phyloP scores from a whole-genome alignment of 1,140 invertebrate genomes.

The Delia radicum region DNA sequence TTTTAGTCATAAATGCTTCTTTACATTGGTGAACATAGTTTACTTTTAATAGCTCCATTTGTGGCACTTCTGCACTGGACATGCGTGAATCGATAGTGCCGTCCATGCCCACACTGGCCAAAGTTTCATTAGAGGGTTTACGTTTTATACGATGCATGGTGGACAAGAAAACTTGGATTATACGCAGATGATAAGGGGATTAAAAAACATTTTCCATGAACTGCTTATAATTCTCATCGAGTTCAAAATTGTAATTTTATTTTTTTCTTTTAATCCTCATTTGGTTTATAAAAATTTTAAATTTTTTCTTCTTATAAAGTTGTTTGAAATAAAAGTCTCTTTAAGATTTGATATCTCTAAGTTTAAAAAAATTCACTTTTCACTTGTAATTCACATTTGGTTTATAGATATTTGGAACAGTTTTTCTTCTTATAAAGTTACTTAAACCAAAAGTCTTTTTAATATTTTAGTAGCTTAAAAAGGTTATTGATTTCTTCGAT shows the following conservation, averaged over 20 bases:
- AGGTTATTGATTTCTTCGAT: too few relatives aligned
- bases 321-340: too few relatives aligned
- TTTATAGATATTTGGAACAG: background rate
- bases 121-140: slow-evolving; percentile 29
- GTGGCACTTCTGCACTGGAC: slow-evolving; percentile 41
- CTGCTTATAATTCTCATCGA: too few relatives aligned
- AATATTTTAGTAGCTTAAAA: too few relatives aligned
- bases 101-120: slow-evolving; percentile 33
- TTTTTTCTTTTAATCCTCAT: background rate
- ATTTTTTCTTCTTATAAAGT: background rate
- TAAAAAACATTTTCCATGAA: background rate
- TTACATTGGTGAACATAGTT: slow-evolving; percentile 52
- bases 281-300: background rate
- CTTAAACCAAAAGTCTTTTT: too few relatives aligned
- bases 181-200: background rate
- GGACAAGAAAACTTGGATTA: too few relatives aligned
- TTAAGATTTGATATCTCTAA: too few relatives aligned
- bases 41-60: slow-evolving; percentile 50
- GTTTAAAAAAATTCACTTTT: too few relatives aligned
- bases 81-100: slow-evolving; percentile 41
- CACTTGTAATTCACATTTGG: background rate
- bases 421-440: too few relatives aligned
- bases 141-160: slow-evolving; percentile 40
- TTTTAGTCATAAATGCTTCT: slow-evolving; percentile 41
- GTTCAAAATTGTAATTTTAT: background rate